A percentile compares a stretch with the other conserved stretches of the same genome.
Conservation (phyloP, 2,113 vertebrate species). For the Eira barbara region DNA sequence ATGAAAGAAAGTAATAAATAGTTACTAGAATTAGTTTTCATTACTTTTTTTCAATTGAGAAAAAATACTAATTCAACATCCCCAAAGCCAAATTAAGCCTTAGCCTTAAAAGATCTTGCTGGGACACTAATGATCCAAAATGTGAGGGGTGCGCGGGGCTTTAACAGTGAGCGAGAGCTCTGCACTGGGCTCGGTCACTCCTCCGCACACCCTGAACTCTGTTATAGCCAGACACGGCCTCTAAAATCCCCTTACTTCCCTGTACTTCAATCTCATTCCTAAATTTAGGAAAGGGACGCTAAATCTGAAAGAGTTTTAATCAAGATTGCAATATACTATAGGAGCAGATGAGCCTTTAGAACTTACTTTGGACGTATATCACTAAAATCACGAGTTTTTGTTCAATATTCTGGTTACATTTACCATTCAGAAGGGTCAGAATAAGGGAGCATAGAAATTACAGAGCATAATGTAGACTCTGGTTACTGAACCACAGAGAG, state of each 20-base stretch:
- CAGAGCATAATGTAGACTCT: not conserved
- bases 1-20: constrained; percentile 78
- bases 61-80: constrained; percentile 56
- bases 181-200: not conserved
- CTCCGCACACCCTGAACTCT: not conserved
- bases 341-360: not conserved
- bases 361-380: not conserved
- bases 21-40: constrained; percentile 53
- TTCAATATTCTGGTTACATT: constrained; percentile 14
- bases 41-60: constrained; percentile 29
- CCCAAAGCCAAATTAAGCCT: constrained; percentile 65
- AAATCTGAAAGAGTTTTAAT: not conserved
- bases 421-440: not conserved
- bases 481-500: not conserved
- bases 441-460: not conserved
- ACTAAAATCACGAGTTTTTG: not conserved
- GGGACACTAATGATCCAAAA: not conserved
- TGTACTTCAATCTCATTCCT: not conserved
- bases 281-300: not conserved
- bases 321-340: not conserved
- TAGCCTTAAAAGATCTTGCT: constrained; percentile 50
- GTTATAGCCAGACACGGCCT: not conserved
- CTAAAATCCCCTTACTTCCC: not conserved
- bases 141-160: not conserved
- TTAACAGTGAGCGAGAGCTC: not conserved